These are phyloP conservation scores for Emesis castigata DNA, from an alignment of 2,888 invertebrate genomes.

Conservation along the genomic window DNA sequence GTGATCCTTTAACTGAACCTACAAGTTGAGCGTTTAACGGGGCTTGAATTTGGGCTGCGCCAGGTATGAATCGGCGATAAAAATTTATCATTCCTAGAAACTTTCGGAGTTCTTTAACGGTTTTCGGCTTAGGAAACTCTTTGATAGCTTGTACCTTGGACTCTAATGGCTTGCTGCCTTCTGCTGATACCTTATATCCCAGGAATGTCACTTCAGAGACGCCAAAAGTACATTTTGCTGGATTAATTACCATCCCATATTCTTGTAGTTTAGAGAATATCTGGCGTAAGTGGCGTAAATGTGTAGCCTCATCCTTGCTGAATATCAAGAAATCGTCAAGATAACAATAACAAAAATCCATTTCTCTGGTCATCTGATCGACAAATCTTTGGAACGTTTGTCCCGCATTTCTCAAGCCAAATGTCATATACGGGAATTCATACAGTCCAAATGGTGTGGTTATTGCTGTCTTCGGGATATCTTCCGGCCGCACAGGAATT, in stretches of 20 bases:
- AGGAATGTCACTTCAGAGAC: conserved; percentile 57
- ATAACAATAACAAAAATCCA: conserved; percentile 60
- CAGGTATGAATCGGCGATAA: conserved; percentile 40
- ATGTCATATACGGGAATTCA: not conserved
- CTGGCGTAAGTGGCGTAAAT: not conserved
- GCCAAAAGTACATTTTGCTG: not conserved
- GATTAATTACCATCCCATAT: not conserved
- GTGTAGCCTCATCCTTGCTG: not conserved
- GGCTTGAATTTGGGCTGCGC: conserved; percentile 35
- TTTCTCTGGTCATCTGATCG: conserved; percentile 65
- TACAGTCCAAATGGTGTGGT: conserved; percentile 25
- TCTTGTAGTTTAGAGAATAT: not conserved
- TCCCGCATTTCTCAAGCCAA: not conserved
- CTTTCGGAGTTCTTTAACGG: conserved; percentile 27
- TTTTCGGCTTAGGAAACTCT: conserved; percentile 35
- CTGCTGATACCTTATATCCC: conserved; percentile 57
- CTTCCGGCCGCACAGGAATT: conserved; percentile 71
- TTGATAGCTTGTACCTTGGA: conserved; percentile 13
- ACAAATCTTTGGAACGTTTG: conserved; percentile 51
- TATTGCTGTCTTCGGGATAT: conserved; percentile 68
- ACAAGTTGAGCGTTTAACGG: conserved; percentile 17
- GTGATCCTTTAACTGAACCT: not conserved
- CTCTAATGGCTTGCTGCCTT: conserved; percentile 52
- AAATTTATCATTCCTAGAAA: conserved; percentile 54
- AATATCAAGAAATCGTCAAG: conserved; percentile 16